phyloP scores from a whole-genome alignment of 2,113 vertebrate genomes.

The Corythornis vintsioides region DNA sequence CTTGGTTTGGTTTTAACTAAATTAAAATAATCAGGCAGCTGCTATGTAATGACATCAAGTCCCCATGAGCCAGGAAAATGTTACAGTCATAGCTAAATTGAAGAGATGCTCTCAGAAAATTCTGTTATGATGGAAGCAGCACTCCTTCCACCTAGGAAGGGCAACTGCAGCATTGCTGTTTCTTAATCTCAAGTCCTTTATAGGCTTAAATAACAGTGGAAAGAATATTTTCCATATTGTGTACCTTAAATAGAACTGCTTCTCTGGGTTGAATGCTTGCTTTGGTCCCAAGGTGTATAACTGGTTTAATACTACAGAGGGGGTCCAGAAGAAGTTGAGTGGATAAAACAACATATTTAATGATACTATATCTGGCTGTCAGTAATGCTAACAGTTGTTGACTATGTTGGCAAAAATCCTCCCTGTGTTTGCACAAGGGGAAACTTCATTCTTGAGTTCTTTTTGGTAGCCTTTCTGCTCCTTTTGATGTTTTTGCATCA shows the following conservation, averaged over 20 bases:
- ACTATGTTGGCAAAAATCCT: background rate
- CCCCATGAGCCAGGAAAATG: conserved; percentile 59
- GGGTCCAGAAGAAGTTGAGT: background rate
- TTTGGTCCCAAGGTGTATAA: background rate
- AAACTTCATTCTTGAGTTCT: background rate
- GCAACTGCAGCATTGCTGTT: background rate
- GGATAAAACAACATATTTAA: background rate
- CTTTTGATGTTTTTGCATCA: background rate
- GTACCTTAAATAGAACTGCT: background rate
- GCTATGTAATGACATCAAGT: conserved; percentile 23
- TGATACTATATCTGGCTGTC: background rate
- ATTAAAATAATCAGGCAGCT: conserved; percentile 34
- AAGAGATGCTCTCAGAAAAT: conserved; percentile 40
- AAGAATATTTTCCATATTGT: fast-evolving
- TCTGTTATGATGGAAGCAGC: conserved; percentile 8
- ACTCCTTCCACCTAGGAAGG: background rate
- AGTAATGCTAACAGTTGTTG: background rate
- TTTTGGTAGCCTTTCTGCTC: background rate
- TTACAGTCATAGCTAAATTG: background rate
- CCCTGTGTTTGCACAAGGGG: background rate
- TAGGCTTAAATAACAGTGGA: background rate
- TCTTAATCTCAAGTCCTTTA: background rate
- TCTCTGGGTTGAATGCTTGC: background rate
- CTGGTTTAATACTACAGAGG: background rate
- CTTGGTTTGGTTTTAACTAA: conserved; percentile 4